Evolutionary conservation across 2,888 invertebrate species (phyloP).

Genomic region (Tiliacea aurago): DNA sequence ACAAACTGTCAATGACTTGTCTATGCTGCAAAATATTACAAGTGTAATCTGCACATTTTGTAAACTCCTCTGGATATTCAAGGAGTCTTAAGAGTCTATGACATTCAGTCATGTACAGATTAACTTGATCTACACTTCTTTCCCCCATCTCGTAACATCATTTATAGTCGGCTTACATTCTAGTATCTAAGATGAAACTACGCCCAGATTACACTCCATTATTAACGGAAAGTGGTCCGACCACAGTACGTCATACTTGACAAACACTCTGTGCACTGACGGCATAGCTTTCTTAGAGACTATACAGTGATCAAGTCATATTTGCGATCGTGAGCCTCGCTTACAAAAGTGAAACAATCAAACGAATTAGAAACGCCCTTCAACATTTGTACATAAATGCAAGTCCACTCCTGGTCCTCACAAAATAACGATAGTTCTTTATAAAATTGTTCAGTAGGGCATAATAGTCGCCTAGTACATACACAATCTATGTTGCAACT

Average conservation of each 20-base stretch:
- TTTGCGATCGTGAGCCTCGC: slow-evolving; percentile 16
- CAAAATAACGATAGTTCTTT: slow-evolving; percentile 19
- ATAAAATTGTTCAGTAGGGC: slow-evolving; percentile 6
- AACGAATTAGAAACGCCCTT: slow-evolving; percentile 6
- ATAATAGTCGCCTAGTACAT: neutral
- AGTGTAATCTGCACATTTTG: neutral
- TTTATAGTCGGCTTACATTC: neutral
- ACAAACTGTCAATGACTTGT: neutral
- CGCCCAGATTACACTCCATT: neutral
- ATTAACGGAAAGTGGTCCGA: slow-evolving; percentile 4
- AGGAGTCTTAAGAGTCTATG: slow-evolving; percentile 14
- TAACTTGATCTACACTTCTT: slow-evolving; percentile 1
- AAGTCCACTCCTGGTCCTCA: slow-evolving; percentile 16
- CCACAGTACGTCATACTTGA: neutral
- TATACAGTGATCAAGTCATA: neutral
- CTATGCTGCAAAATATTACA: neutral
- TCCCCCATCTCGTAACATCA: neutral
- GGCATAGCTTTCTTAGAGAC: neutral
- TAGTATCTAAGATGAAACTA: neutral
- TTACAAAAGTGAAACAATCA: slow-evolving; percentile 22
- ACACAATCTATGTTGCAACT: slow-evolving; percentile 9
- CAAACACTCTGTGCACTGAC: slow-evolving; percentile 1
- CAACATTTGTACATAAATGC: slow-evolving; percentile 15
- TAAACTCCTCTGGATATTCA: slow-evolving; percentile 20
- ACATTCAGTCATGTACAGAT: slow-evolving; percentile 1